Conservation (phyloP, 2,113 vertebrate species). For the Gallinago jamesoni region DNA sequence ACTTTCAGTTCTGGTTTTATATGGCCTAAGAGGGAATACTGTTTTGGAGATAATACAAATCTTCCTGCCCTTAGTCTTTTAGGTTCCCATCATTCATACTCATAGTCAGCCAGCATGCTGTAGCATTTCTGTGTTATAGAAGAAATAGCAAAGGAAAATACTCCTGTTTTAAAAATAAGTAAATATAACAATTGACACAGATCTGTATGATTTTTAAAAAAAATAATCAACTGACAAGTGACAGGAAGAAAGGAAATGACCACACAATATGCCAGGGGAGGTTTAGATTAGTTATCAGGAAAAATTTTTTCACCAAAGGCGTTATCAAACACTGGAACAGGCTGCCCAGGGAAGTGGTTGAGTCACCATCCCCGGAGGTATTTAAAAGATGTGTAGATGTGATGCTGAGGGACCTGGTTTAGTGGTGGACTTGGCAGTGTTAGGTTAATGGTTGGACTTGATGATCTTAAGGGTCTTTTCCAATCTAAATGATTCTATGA, state of each 20-base stretch:
- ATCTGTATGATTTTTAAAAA: background rate
- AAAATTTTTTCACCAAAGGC: background rate
- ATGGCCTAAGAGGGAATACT: background rate
- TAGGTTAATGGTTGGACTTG: background rate
- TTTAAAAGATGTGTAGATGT: background rate
- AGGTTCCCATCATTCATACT: background rate
- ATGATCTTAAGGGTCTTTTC: background rate
- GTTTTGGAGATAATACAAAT: slow-evolving; percentile 21
- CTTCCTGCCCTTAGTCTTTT: background rate
- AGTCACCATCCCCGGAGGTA: background rate
- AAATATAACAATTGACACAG: background rate
- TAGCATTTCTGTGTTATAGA: background rate
- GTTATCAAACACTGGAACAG: background rate
- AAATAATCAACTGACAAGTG: background rate
- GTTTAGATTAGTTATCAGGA: background rate
- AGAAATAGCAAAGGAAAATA: background rate
- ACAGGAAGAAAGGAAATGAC: background rate
- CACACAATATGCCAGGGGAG: background rate
- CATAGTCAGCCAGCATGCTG: background rate
- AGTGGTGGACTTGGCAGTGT: background rate
- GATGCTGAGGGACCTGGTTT: background rate
- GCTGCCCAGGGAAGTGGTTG: background rate
- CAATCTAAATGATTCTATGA: background rate
- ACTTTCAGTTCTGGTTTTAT: slow-evolving; percentile 7
- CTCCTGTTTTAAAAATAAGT: background rate